Base-by-base conservation (phyloP, 2,888 invertebrate genomes). In the Sphaerophoria taeniata region DNA sequence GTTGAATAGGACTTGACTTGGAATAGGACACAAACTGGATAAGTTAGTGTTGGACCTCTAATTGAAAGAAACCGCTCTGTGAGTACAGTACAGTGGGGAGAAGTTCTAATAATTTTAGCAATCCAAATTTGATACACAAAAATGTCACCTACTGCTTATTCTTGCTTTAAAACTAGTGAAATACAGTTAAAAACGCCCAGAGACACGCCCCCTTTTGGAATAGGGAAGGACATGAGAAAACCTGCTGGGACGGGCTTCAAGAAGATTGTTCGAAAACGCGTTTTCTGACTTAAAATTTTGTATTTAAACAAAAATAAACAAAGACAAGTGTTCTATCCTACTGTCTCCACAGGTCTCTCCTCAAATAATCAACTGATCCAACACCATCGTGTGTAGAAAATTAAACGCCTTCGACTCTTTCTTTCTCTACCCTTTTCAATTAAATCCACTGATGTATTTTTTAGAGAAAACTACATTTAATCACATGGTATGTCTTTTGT, bases 51-150 rank as follows among this genome's bases (percentile, higher is more conserved):
- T 83, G 70, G 70, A 36, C 58, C 73, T 83, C 78, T 83, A 83
- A 83, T 78, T 83, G 78, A 74, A 63, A 74, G 78, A 43, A 78
- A 70, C 73, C 70, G 78, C 78, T 24, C 24, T 69, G 14, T 0
- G n/a, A 33, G 2, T 47, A 11, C 0, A 43, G 12, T 11, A 63
- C 33, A 60, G 60, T 60, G 60, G 60, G 60, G 6, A 11, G 7
- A 24, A 12, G 4, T 12, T 12, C 0, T 2, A 1, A 3, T 24
- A 9, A 60, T 43, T 24, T 11, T 6, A 24, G 39, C 24, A 24
- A 60, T 11, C 6, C 7, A 24, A 51, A 24, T 24, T 24, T 0
- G 24, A 16, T 24, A 24, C 2, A 24, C 1, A 24, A 24, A 24
- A 24, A 24, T 2, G 24, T 24, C n/a, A n/a, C n/a, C n/a, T n/a